Base-by-base conservation (phyloP, 2,113 vertebrate genomes). In the Austrofundulus limnaeus region DNA sequence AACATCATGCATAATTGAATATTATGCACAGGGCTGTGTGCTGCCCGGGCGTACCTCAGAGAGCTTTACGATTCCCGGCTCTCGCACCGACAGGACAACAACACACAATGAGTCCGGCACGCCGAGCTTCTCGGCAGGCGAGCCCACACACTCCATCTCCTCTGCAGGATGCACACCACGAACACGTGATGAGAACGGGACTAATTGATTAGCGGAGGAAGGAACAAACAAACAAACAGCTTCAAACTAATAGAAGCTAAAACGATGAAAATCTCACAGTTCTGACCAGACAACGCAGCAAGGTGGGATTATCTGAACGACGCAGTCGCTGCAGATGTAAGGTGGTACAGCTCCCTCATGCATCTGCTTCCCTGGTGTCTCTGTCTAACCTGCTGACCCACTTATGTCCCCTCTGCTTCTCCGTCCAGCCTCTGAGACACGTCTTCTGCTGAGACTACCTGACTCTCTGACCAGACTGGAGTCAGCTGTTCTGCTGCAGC, bases 301-400 rank as follows among this genome's bases (percentile, higher is more conserved):
- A n/a, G 88, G 81, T 28, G 86, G 87, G 55, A 90, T 83, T 57
- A 91, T 88, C 75, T 87, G 87, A 88, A 91, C 84, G 48, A 65
- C 47, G n/a, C 58, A 62, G 48, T 23, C 56, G 61, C 43, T 50
- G 48, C 75, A 70, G 72, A 54, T 66, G 78, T 45, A 56, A 54
- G 55, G 20, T 53, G 41, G 51, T 47, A 4, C 31, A 57, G 38
- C 31, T 52, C 58, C 39, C 15, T 61, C 42, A 25, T 37, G 43
- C 61, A 67, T 16, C 54, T 38, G 50, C 53, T 47, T 61, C 55
- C 60, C 58, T 46, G 78, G 84, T 58, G 68, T 61, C 66, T 71
- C 78, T 79, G 75, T 85, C 86, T 79, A 83, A 82, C 56, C 76
- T 39, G 66, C 43, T 75, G 56, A 78, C 61, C 61, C 62, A 47